phyloP scores from a whole-genome alignment of 1,140 invertebrate species.

The Plectrocnemia conspersa region DNA sequence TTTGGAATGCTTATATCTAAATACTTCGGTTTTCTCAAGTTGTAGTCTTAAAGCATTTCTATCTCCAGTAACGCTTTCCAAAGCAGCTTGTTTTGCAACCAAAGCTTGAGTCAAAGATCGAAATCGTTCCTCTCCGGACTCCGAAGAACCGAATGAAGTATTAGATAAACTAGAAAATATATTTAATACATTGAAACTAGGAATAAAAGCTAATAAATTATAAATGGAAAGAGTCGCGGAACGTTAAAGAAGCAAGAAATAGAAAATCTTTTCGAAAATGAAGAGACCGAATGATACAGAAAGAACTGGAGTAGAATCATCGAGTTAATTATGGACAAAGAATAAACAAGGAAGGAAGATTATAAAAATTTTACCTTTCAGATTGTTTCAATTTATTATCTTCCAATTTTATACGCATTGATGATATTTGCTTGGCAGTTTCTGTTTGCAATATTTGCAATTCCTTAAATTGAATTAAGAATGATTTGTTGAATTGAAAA shows the following conservation, averaged over 20 bases:
- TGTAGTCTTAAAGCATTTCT: constrained; percentile 74
- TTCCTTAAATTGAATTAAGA: constrained; percentile 36
- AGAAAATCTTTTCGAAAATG: too few relatives aligned
- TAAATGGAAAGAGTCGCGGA: too few relatives aligned
- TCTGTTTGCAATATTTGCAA: constrained; percentile 40
- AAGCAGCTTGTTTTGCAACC: constrained; percentile 72
- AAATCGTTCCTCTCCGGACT: constrained; percentile 41
- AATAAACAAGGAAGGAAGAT: too few relatives aligned
- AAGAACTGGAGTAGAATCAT: too few relatives aligned
- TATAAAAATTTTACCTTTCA: constrained; percentile 23
- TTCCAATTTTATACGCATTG: constrained; percentile 38
- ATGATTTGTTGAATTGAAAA: too few relatives aligned
- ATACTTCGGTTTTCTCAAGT: constrained; percentile 71
- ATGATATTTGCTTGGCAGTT: constrained; percentile 40
- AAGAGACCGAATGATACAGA: too few relatives aligned
- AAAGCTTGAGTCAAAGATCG: constrained; percentile 71
- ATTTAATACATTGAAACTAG: constrained; percentile 3
- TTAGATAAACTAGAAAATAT: constrained; percentile 4
- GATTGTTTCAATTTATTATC: constrained; percentile 35
- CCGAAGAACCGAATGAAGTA: constrained; percentile 23
- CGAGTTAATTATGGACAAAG: too few relatives aligned
- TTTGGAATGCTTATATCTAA: constrained; percentile 36
- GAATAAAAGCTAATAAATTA: not conserved
- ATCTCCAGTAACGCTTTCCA: constrained; percentile 74
- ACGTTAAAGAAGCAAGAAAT: too few relatives aligned